These are phyloP conservation scores for Volucella zonaria DNA, from an alignment of 2,888 invertebrate genomes.

Conservation along the genomic window DNA sequence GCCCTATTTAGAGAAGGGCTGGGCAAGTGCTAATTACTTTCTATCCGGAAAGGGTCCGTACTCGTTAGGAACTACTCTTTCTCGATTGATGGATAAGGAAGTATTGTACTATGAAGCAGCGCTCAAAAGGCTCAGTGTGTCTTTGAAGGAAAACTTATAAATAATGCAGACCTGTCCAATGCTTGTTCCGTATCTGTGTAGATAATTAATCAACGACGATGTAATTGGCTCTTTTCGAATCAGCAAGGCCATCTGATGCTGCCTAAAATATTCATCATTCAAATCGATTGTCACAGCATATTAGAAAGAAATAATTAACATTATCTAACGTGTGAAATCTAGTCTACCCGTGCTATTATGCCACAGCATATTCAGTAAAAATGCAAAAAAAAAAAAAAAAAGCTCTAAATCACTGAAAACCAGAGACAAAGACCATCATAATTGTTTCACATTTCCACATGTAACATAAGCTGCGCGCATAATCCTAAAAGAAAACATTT, in stretches of 20 bases:
- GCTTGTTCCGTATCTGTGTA: no score
- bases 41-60: no score
- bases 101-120: no score
- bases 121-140: no score
- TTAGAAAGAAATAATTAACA: neutral
- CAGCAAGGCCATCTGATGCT: neutral
- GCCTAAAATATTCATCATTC: neutral
- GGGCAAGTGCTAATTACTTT: no score
- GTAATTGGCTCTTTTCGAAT: neutral
- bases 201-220: neutral
- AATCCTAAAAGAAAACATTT: neutral
- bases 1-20: no score
- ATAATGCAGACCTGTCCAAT: no score
- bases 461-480: neutral
- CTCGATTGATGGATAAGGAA: no score
- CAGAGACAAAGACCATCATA: neutral
- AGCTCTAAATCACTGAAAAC: neutral
- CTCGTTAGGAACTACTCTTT: no score
- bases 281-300: neutral
- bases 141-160: no score
- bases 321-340: neutral
- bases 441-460: slow-evolving; percentile 14
- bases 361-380: neutral
- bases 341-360: neutral
- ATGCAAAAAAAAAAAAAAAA: neutral